Conservation (phyloP, 2,113 vertebrate genomes). For the Phyllostomus hastatus region DNA sequence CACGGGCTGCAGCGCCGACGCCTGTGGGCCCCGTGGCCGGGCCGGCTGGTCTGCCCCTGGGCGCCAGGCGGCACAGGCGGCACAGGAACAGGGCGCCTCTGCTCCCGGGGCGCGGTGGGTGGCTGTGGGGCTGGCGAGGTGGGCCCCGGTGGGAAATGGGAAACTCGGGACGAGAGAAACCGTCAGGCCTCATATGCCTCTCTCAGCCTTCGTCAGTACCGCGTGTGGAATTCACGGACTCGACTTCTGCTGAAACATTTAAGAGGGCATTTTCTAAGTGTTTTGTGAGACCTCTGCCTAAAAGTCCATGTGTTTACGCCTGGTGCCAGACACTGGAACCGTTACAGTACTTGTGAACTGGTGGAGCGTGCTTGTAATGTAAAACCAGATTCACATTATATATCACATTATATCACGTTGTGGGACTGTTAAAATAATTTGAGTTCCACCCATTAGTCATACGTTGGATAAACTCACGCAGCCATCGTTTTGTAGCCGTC, state of each 20-base stretch:
- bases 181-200: background rate
- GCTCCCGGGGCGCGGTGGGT: background rate
- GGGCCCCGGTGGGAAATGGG: background rate
- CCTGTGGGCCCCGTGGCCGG: background rate
- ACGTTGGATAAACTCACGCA: background rate
- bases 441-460: background rate
- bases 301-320: background rate
- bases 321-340: background rate
- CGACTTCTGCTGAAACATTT: background rate
- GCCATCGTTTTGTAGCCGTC: constrained; percentile 82
- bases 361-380: background rate
- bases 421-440: background rate
- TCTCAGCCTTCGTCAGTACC: background rate
- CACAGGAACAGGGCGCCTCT: background rate
- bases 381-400: no score
- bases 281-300: background rate
- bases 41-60: background rate
- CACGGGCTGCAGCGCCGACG: background rate
- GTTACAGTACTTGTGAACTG: background rate
- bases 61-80: background rate
- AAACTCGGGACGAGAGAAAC: background rate
- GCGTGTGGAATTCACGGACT: background rate
- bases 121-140: no score
- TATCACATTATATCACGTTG: background rate
- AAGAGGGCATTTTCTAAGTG: background rate